Base-by-base conservation (phyloP, 2,797 vertebrate species). In the Propithecus perrieri region DNA sequence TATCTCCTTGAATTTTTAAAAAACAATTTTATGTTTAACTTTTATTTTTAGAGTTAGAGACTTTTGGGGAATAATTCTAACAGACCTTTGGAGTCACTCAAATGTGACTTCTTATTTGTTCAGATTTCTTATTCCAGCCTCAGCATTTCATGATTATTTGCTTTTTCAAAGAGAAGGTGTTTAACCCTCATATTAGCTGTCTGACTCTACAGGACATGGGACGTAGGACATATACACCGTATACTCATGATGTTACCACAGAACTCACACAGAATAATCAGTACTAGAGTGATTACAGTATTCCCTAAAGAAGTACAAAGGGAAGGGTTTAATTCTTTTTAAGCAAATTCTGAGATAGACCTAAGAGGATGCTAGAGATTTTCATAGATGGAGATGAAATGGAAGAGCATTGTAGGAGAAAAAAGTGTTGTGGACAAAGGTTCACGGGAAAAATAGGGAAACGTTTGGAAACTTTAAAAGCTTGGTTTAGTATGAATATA, bases 41-140 rank as follows among this genome's bases (percentile, higher is more conserved):
- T 96, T 92, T 79, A 89, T 55, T 61, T 94, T 89, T 89, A 61
- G 43, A 57, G 15, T 88, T 94, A 67, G 83, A 72, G 55, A 41
- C 48, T 75, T 89, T 76, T 28, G 63, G 43, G 18, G 12, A 87
- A 26, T 92, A 48, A 41, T 33, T 85, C 17, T 43, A 94, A 43
- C 53, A 83, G 63, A 79, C 14, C 15, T 95, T 90, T 33, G 71
- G 57, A 72, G 24, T 88, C 35, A 4, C 33, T 91, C 14, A 74
- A 24, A 26, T 57, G 3, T 86, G 28, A 83, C 33, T 69, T 93
- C 41, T 18, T 92, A 61, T 24, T 50, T 85, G 38, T 94, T 92
- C 63, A n/a, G 8, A 43, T 55, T 48, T 72, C 18, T 69, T 86
- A 12, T 48, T 85, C 30, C 12, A 75, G 18, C 71, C 55, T 95